Evolutionary conservation across 2,797 vertebrate genomes (phyloP).

Genomic region (Sylvia borin): DNA sequence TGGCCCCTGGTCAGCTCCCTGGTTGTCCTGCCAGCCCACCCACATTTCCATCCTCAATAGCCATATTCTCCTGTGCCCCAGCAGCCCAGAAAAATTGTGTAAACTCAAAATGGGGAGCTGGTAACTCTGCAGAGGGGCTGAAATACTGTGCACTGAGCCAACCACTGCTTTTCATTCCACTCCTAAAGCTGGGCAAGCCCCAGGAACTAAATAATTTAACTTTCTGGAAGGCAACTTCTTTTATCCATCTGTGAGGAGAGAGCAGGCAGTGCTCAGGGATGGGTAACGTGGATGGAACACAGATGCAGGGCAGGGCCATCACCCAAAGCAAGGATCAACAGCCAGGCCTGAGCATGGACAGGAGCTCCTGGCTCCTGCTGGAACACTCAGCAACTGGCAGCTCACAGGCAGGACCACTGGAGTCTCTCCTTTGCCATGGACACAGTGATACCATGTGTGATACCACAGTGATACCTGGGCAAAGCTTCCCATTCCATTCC

Average conservation of each 20-base stretch:
- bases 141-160: not conserved
- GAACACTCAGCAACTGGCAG: not conserved
- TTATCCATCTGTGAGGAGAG: not conserved
- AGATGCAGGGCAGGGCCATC: not conserved
- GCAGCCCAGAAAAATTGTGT: not conserved
- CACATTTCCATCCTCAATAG: accelerated
- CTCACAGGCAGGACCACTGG: not conserved
- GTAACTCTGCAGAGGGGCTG: not conserved
- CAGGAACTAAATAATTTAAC: not conserved
- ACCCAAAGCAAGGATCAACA: not conserved
- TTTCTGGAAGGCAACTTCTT: not conserved
- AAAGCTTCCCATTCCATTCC: not conserved
- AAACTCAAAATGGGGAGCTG: accelerated
- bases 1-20: not conserved
- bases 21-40: not conserved
- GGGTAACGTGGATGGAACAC: accelerated
- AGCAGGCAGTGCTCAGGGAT: not conserved
- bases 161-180: not conserved
- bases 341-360: not conserved
- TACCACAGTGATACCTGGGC: no score
- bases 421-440: not conserved
- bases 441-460: no score
- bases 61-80: not conserved
- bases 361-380: not conserved
- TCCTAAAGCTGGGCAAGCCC: not conserved